Evolutionary conservation across 2,888 invertebrate genomes (phyloP).

Genomic region (Lasioglossum figueresi): DNA sequence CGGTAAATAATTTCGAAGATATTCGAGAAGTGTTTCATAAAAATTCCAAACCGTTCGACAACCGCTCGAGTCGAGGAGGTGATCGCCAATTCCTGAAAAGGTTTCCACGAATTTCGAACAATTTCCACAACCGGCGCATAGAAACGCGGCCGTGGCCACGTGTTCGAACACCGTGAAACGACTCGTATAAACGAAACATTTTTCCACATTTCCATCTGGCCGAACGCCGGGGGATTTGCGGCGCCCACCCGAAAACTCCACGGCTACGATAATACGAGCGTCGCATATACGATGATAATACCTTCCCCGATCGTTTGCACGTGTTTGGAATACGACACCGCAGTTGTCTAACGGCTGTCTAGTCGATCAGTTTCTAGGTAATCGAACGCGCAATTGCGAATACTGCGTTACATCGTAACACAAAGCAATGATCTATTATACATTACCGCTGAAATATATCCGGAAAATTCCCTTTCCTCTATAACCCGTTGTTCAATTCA

Average conservation of each 20-base stretch:
- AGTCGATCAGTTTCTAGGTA: slow-evolving; percentile 27
- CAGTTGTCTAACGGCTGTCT: not conserved
- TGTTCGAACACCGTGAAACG: slow-evolving; percentile 24
- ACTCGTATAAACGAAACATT: slow-evolving; percentile 33
- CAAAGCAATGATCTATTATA: slow-evolving; percentile 38
- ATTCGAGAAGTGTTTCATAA: not conserved
- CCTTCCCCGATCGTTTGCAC: slow-evolving; percentile 36
- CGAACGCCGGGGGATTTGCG: slow-evolving; percentile 35
- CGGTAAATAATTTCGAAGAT: too few relatives aligned
- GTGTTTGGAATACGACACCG: slow-evolving; percentile 28
- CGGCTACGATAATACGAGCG: slow-evolving; percentile 23
- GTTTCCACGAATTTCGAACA: slow-evolving; percentile 27
- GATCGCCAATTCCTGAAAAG: not conserved
- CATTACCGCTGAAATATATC: too few relatives aligned
- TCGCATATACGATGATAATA: slow-evolving; percentile 29
- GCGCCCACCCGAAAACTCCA: not conserved
- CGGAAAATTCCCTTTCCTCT: too few relatives aligned
- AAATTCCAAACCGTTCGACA: not conserved
- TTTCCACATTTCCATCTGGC: slow-evolving; percentile 33
- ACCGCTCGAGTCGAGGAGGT: not conserved
- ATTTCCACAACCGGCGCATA: slow-evolving; percentile 7
- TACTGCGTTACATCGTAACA: slow-evolving; percentile 19
- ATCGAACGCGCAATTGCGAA: slow-evolving; percentile 29
- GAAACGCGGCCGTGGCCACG: not conserved
- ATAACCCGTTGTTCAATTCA: too few relatives aligned